Conservation (phyloP, 2,113 vertebrate species). For the Oxyruncus cristatus region DNA sequence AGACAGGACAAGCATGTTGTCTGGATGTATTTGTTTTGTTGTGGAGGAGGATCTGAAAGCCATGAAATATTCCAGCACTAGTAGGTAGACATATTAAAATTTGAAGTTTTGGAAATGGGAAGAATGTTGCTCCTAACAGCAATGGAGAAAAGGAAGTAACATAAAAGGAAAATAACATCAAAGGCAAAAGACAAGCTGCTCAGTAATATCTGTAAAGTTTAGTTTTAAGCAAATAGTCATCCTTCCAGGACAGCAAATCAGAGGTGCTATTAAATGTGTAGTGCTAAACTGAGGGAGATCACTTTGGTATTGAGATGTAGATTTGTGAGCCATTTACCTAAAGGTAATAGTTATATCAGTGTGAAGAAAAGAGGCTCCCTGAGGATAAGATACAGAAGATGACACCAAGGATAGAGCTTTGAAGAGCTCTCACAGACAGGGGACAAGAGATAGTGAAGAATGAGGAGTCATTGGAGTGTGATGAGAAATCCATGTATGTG, state of each 20-base stretch:
- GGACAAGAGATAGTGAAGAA: background rate
- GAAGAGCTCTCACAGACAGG: slow-evolving; percentile 18
- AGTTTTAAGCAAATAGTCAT: background rate
- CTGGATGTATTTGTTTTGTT: background rate
- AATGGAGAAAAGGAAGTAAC: background rate
- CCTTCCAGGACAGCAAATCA: background rate
- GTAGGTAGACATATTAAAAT: background rate
- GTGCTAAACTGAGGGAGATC: slow-evolving; percentile 11
- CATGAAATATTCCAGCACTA: background rate
- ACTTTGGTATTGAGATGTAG: slow-evolving; percentile 43
- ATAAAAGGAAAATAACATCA: background rate
- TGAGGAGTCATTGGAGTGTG: background rate
- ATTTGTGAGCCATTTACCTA: slow-evolving; percentile 31
- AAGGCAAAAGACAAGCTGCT: background rate
- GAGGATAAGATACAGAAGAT: slow-evolving; percentile 45
- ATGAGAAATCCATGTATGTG: background rate
- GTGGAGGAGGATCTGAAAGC: background rate
- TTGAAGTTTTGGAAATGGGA: background rate
- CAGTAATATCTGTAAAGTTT: background rate
- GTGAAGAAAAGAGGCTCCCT: slow-evolving; percentile 21
- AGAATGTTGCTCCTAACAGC: background rate
- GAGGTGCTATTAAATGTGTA: background rate
- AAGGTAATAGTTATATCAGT: slow-evolving; percentile 19
- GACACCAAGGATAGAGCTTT: slow-evolving; percentile 15
- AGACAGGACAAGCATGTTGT: background rate